Conservation (phyloP, 1,140 invertebrate genomes). For the Hylaeus anthracinus region DNA sequence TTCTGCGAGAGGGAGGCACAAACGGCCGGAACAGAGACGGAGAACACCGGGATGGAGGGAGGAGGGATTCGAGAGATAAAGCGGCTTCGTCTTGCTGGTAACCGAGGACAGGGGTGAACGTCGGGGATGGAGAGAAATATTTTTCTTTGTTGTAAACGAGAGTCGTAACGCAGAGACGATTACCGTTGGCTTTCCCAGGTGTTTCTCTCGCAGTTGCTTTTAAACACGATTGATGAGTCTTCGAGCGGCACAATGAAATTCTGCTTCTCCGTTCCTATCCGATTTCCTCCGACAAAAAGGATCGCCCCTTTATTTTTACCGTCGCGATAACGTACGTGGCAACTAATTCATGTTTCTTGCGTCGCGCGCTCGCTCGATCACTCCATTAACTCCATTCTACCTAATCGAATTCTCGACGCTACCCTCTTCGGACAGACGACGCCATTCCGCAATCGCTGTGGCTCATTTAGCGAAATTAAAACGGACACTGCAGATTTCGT, state of each 20-base stretch:
- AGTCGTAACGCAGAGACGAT: slow-evolving; percentile 26
- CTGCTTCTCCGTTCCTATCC: too few relatives aligned
- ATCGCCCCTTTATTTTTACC: background rate
- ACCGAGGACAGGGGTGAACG: slow-evolving; percentile 42
- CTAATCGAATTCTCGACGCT: background rate
- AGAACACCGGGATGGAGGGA: slow-evolving; percentile 4
- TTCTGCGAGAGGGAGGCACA: slow-evolving; percentile 56
- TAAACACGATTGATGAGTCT: slow-evolving; percentile 1
- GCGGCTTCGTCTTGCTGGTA: slow-evolving; percentile 56
- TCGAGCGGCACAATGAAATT: background rate
- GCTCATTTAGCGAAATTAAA: too few relatives aligned
- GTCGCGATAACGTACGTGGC: too few relatives aligned
- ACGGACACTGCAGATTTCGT: too few relatives aligned
- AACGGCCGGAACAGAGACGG: slow-evolving; percentile 20
- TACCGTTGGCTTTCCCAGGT: slow-evolving; percentile 12
- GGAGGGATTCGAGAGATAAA: slow-evolving; percentile 49
- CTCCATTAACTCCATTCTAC: too few relatives aligned
- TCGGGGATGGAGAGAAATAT: slow-evolving; percentile 38
- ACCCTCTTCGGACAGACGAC: too few relatives aligned
- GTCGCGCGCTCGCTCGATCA: too few relatives aligned
- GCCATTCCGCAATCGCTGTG: too few relatives aligned
- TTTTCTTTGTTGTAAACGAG: slow-evolving; percentile 48
- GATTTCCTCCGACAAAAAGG: background rate
- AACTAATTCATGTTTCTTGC: too few relatives aligned
- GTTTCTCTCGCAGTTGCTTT: slow-evolving; percentile 5